Base-by-base conservation (phyloP, 2,113 vertebrate genomes). In the Hypomesus transpacificus region DNA sequence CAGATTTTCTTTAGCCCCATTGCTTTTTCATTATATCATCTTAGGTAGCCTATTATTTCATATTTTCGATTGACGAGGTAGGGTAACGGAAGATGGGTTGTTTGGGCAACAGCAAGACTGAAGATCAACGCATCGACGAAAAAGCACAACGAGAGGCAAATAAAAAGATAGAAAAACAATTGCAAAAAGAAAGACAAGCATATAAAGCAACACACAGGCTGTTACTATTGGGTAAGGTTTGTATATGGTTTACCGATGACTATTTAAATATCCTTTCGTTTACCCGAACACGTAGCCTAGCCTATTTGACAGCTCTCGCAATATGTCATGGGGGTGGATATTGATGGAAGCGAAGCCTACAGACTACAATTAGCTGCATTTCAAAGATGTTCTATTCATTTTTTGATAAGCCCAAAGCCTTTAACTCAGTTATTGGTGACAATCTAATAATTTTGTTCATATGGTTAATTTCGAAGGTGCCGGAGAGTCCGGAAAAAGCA, bases 401-500 rank as follows among this genome's bases (percentile, higher is more conserved):
- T 59, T 54, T 11, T 56, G 64, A 26, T 53, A 61, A 56, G 50
- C 72, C 8, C 52, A 51, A 53, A 71, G 22, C 4, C 16, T n/a
- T 22, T 18, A n/a, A 1, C 52, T 70, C 63, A 50, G 64, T 16
- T 66, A 21, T 14, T 62, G 66, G 58, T 75, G 58, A 72, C 24
- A 56, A 56, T 28, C 20, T 65, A 54, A 24, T 9, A 51, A 68
- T 79, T 82, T 24, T 71, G 56, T 70, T 71, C 21, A 5, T 71
- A 75, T 76, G 86, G 82, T 85, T 93, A 57, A 88, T 90, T 80
- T 70, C 87, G 74, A 87, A 99, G 97, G 97, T 88, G 97, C 97
- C 84, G 97, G 97, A 84, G 97, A 99, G 91, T 98, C 96, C 77
- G 97, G 96, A 87, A 99, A 99, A 92, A 99, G 97, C 95, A 99